Evolutionary conservation across 2,888 invertebrate species (phyloP), one percentile per base, ranked within the genome.

Genomic region (Anticlea derivata): DNA sequence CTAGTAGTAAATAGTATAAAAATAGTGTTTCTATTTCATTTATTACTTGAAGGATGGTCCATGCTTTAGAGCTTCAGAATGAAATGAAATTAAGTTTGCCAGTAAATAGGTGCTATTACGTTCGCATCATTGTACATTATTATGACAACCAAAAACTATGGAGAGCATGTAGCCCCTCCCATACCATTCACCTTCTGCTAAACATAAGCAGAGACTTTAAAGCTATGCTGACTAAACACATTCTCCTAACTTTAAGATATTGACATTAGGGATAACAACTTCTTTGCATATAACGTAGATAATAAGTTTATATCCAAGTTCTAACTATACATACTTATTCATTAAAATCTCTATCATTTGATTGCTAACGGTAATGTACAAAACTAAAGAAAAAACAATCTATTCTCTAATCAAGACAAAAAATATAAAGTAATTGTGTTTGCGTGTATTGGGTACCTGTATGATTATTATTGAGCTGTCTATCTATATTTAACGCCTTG

Each of bases 141-240:
- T 59, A 63, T 59, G 60, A 55, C 51, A 61, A 63, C 60, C 54
- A 44, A 60, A 59, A 66, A 62, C 58, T 67, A 63, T 63, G 64
- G 65, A 65, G 66, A 77, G 70, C 70, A 70, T 72, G 73, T 66
- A 65, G 73, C 75, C 78, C 70, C 75, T 75, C 78, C 80, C 74
- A 56, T 47, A 58, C 39, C 41, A 29, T 20, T 30, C 20, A 23
- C 13, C 7, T 20, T 17, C 31, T 40, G 17, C 23, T 41, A 33
- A 45, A 45, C 50, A 44, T 51, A 24, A 31, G 22, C 31, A 13
- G 7, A 20, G 17, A 26, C 31, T 26, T 45, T 37, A 13, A 31
- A 34, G 22, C 43, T 47, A 51, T 31, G 31, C 45, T 38, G 30
- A 40, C 44, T 39, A 24, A 51, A 40, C 13, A 49, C 40, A 40